phyloP scores from a whole-genome alignment of 2,888 invertebrate genomes.

The Folsomia manolachei region DNA sequence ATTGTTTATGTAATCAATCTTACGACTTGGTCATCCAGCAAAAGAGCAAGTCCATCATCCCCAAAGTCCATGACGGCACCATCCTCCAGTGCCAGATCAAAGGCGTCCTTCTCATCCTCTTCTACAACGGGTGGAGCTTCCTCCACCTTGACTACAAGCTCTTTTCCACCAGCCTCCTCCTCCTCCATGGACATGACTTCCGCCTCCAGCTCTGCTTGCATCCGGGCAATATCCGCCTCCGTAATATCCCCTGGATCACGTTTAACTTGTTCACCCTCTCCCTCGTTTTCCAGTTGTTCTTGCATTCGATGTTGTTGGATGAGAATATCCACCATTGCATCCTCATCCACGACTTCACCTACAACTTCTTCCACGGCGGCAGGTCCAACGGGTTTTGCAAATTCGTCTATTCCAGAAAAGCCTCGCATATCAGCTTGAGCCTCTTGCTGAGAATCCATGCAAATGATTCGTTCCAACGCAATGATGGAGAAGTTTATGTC shows the following conservation, averaged over 20 bases:
- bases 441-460: conserved; percentile 45
- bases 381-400: background rate
- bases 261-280: background rate
- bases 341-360: conserved; percentile 29
- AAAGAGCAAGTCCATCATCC: background rate
- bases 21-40: background rate
- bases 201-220: conserved; percentile 14
- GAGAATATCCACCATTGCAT: conserved; percentile 30
- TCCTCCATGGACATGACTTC: background rate
- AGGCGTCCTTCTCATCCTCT: conserved; percentile 31
- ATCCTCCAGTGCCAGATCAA: conserved; percentile 29
- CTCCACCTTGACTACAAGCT: conserved; percentile 22
- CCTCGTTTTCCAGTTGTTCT: conserved; percentile 29
- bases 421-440: conserved; percentile 48
- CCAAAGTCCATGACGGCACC: background rate
- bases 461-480: conserved; percentile 44
- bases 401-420: conserved; percentile 31
- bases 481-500: conserved; percentile 44
- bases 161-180: conserved; percentile 26
- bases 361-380: conserved; percentile 15
- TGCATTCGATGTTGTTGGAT: conserved; percentile 36
- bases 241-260: conserved; percentile 21
- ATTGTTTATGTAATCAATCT: background rate
- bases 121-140: conserved; percentile 12
- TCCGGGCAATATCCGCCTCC: background rate